Conservation (phyloP, 2,113 vertebrate genomes). For the Chrysochloris asiatica region DNA sequence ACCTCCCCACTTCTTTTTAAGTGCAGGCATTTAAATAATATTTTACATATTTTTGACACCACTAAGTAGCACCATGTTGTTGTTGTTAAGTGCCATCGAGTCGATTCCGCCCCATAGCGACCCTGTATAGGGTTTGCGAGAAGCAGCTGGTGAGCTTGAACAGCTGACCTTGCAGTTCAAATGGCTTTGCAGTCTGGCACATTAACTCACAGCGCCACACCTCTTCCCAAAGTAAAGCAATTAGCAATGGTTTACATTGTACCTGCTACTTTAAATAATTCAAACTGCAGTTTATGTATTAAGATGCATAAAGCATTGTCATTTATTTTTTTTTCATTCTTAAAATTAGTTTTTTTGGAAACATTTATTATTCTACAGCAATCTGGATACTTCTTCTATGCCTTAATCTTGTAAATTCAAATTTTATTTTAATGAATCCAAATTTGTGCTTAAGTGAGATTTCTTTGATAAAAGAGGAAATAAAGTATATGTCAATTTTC, state of each 20-base stretch:
- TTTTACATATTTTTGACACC: slow-evolving; percentile 86
- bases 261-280: no score
- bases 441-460: slow-evolving; percentile 86
- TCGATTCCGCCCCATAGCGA: no score
- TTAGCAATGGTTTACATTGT: no score
- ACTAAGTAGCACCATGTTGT: slow-evolving; percentile 90
- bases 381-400: slow-evolving; percentile 85
- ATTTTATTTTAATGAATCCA: slow-evolving; percentile 84
- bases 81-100: no score
- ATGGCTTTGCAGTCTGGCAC: no score
- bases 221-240: slow-evolving; percentile 86
- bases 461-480: slow-evolving; percentile 84
- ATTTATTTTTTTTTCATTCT: slow-evolving; percentile 86
- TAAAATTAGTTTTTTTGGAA: slow-evolving; percentile 85
- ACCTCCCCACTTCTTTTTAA: slow-evolving; percentile 86
- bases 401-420: slow-evolving; percentile 86
- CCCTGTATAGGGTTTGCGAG: no score
- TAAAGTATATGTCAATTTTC: slow-evolving; percentile 85
- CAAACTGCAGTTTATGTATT: slow-evolving; percentile 85
- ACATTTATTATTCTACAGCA: slow-evolving; percentile 87
- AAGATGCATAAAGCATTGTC: slow-evolving; percentile 89
- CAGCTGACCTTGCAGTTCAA: no score
- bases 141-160: no score
- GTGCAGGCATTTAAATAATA: slow-evolving; percentile 88
- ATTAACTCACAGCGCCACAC: no score